Conservation (phyloP, 2,113 vertebrate species). For the Boleophthalmus pectinirostris region DNA sequence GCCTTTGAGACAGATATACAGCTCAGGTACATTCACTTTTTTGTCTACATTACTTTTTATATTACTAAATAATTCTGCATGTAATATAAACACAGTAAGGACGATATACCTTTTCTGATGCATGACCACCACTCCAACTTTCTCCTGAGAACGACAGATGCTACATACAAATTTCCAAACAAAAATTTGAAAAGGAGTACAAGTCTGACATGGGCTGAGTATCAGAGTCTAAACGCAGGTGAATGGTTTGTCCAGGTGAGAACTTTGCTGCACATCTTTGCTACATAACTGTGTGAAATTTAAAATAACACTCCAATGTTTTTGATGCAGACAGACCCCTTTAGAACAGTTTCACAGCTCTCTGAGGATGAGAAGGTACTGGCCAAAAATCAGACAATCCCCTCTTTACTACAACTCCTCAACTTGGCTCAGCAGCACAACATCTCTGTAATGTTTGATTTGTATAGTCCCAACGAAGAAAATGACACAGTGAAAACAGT, state of each 20-base stretch:
- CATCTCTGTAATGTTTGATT: slow-evolving; percentile 87
- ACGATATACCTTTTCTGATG: slow-evolving; percentile 88
- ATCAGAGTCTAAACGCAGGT: slow-evolving; percentile 86
- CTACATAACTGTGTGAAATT: not conserved
- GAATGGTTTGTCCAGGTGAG: slow-evolving; percentile 92
- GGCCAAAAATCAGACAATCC: slow-evolving; percentile 76
- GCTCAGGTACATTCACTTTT: slow-evolving; percentile 80
- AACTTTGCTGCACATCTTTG: not conserved
- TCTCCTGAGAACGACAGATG: slow-evolving; percentile 86
- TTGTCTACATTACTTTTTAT: not conserved
- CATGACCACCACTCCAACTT: slow-evolving; percentile 77
- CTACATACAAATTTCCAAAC: slow-evolving; percentile 72
- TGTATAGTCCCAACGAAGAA: slow-evolving; percentile 73
- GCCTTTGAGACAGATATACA: slow-evolving; percentile 91
- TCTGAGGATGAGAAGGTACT: slow-evolving; percentile 63
- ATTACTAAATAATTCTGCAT: not conserved
- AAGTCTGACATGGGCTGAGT: slow-evolving; percentile 79
- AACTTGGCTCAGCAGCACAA: slow-evolving; percentile 72
- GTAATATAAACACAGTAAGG: slow-evolving; percentile 59
- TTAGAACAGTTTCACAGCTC: slow-evolving; percentile 74
- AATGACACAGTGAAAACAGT: slow-evolving; percentile 74
- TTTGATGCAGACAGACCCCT: slow-evolving; percentile 80
- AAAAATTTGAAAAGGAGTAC: slow-evolving; percentile 51
- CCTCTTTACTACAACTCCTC: slow-evolving; percentile 74
- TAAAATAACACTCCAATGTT: not conserved